Evolutionary conservation across 2,113 vertebrate species (phyloP), one percentile per base, ranked within the genome.

Genomic region (Hyaena hyaena): DNA sequence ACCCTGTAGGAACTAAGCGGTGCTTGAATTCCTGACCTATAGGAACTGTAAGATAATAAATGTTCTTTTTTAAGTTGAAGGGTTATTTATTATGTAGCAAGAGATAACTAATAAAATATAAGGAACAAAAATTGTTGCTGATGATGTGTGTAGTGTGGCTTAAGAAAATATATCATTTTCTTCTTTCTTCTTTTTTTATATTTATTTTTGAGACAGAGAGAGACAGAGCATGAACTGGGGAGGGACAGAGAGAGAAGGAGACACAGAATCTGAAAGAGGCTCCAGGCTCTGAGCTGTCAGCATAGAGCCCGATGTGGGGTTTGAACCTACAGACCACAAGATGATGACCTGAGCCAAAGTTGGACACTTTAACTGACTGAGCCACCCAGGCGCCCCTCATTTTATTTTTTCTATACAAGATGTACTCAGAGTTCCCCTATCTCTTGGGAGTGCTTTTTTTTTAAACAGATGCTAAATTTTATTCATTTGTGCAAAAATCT

Each of bases 401-500:
- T 39, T 39, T 39, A 39, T 39, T 39, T 39, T 39, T 39, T 39
- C 39, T 21, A 5, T 58, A 43, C n/a, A 65, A 68, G n/a, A 61
- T 89, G 2, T 35, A 88, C 4, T 4, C 31, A 63, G 19, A 88
- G 5, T 85, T 93, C 23, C 24, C 26, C 43, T 74, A n/a, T 28
- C 73, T 73, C 50, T 23, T 93, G 83, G 48, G 19, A 69, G 28
- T 16, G 45, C 5, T 79, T 24, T 76, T 58, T 55, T 58, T 58
- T 53, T 15, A 94, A 97, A 53, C n/a, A 58, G 33, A 4, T 43
- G 24, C 58, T 43, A 63, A 77, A 4, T n/a, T 79, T 90, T 45
- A 11, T 93, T 88, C 45, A 93, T 95, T 96, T 69, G 23, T 71
- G 15, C 55, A 91, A 95, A 91, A 33, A 95, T 68, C 84, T 94